Percentiles rank a stretch among this genome's conserved stretches.
Evolutionary conservation across 2,888 invertebrate species (phyloP).

Genomic region (Eurytoma californica): DNA sequence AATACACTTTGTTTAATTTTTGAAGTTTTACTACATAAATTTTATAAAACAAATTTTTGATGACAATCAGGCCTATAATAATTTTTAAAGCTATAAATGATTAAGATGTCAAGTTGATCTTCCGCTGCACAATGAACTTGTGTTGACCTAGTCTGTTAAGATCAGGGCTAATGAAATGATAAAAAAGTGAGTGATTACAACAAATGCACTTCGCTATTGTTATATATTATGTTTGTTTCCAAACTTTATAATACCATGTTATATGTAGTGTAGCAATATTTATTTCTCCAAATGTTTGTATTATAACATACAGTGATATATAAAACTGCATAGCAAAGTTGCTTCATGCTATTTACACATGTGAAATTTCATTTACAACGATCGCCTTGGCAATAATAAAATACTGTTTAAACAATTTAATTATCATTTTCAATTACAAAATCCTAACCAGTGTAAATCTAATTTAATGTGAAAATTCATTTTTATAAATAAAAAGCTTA

Average conservation of each 20-base stretch:
- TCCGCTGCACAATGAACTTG: slow-evolving; percentile 38
- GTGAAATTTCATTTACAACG: slow-evolving; percentile 34
- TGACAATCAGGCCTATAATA: slow-evolving; percentile 1
- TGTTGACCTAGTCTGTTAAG: slow-evolving; percentile 51
- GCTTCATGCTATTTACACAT: slow-evolving; percentile 45
- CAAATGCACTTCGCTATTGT: slow-evolving; percentile 45
- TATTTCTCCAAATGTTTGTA: slow-evolving; percentile 53
- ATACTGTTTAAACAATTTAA: slow-evolving; percentile 38
- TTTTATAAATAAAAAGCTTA: too few species aligned
- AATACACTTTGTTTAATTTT: not conserved
- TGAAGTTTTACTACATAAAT: slow-evolving; percentile 25
- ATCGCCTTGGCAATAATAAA: slow-evolving; percentile 49
- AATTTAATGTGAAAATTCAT: too few species aligned
- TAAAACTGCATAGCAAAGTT: slow-evolving; percentile 45
- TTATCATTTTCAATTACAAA: not conserved
- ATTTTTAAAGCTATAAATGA: slow-evolving; percentile 18
- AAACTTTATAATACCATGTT: slow-evolving; percentile 57
- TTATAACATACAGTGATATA: slow-evolving; percentile 51
- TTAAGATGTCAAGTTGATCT: slow-evolving; percentile 27
- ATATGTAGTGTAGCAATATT: slow-evolving; percentile 55
- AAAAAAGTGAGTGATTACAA: slow-evolving; percentile 42
- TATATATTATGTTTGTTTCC: slow-evolving; percentile 55
- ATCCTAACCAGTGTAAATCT: too few species aligned
- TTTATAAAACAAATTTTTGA: not conserved
- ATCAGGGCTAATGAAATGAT: slow-evolving; percentile 39